Evolutionary conservation across 2,888 invertebrate genomes (phyloP).

Genomic region (Sicus ferrugineus): DNA sequence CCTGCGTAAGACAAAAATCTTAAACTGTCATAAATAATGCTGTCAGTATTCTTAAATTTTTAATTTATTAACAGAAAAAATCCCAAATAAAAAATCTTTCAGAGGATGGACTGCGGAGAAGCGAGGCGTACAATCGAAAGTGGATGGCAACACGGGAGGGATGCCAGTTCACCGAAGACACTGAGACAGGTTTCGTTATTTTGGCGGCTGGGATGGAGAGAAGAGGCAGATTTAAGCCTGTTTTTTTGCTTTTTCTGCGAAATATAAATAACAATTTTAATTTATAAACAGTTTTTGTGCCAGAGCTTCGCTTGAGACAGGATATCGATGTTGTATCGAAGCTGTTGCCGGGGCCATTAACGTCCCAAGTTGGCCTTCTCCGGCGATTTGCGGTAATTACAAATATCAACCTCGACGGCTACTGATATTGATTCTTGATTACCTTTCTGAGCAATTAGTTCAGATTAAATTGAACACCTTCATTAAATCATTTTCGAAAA

Average conservation of each 20-base stretch:
- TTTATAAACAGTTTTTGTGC: constrained; percentile 29
- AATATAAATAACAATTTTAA: constrained; percentile 36
- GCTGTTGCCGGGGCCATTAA: constrained; percentile 30
- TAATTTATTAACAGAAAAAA: constrained; percentile 33
- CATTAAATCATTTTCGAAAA: no score
- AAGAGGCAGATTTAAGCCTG: not conserved
- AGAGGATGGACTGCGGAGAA: not conserved
- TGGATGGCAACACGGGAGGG: constrained; percentile 27
- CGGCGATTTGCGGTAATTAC: constrained; percentile 18
- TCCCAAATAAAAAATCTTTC: not conserved
- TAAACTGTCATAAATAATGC: constrained; percentile 39
- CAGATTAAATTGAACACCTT: no score
- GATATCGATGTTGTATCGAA: constrained; percentile 32
- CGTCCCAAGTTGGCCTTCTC: constrained; percentile 8
- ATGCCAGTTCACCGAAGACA: not conserved
- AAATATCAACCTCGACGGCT: constrained; percentile 13
- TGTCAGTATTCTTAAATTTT: constrained; percentile 35
- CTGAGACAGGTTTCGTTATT: constrained; percentile 36
- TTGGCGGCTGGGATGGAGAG: constrained; percentile 11
- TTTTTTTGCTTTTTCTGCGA: constrained; percentile 1
- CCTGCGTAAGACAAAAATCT: constrained; percentile 19
- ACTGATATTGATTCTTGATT: constrained; percentile 9
- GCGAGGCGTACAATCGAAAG: constrained; percentile 38
- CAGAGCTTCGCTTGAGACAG: not conserved
- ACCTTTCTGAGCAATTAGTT: no score